These are phyloP conservation scores for Holacanthus passer DNA, from an alignment of 2,113 vertebrate species.

Conservation along the genomic window DNA sequence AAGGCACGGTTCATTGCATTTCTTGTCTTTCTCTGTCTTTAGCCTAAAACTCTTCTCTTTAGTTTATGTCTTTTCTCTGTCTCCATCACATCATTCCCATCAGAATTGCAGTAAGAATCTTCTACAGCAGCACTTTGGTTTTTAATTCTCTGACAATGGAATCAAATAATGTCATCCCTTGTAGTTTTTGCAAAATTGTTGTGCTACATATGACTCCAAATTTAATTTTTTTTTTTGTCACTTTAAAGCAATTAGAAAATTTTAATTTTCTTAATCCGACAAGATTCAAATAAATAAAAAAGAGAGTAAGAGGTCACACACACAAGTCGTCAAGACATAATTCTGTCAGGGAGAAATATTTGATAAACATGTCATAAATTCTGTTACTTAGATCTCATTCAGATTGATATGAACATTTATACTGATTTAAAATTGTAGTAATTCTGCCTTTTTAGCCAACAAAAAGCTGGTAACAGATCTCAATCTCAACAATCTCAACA, in stretches of 20 bases:
- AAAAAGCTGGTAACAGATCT: not conserved
- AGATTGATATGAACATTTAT: not conserved
- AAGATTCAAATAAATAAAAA: not conserved
- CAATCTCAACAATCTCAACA: not conserved
- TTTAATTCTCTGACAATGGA: not conserved
- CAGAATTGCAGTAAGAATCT: not conserved
- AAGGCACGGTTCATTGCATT: not conserved
- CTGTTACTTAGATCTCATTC: not conserved
- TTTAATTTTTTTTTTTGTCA: not conserved
- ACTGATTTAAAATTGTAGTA: not conserved
- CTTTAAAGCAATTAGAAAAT: not conserved
- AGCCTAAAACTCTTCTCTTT: not conserved
- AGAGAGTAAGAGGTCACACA: no score
- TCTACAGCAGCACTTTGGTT: not conserved
- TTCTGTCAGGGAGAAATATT: not conserved
- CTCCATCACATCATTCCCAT: not conserved
- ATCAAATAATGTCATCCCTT: not conserved
- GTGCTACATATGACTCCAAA: not conserved
- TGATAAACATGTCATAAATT: not conserved
- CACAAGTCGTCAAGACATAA: not conserved
- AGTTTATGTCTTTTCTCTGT: not conserved
- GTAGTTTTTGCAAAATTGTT: not conserved
- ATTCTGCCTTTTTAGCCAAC: not conserved
- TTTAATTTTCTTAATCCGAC: not conserved
- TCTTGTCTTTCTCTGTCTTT: not conserved